Percentiles rank a stretch among this genome's conserved stretches.
Evolutionary conservation across 2,888 invertebrate genomes (phyloP).

Genomic region (Pheosia gnoma): DNA sequence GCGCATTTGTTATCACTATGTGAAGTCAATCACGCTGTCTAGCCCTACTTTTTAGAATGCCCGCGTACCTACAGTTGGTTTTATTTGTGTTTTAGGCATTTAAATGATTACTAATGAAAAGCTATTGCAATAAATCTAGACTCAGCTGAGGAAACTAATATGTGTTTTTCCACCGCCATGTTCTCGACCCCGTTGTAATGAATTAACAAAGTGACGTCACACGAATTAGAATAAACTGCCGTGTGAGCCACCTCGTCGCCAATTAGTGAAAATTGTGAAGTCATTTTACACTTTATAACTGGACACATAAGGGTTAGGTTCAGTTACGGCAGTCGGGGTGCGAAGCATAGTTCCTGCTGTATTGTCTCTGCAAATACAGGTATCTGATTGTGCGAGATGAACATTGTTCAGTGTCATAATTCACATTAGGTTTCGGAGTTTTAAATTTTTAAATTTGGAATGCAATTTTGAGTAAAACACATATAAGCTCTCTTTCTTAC

Average conservation of each 20-base stretch:
- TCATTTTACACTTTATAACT: conserved; percentile 38
- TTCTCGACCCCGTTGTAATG: conserved; percentile 34
- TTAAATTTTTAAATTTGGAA: not conserved
- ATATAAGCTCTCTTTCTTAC: not conserved
- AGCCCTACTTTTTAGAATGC: not conserved
- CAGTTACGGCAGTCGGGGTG: conserved; percentile 32
- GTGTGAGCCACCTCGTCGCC: conserved; percentile 33
- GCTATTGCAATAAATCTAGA: conserved; percentile 2
- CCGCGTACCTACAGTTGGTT: not conserved
- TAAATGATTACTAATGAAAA: not conserved
- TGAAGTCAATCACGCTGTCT: not conserved
- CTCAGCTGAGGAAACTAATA: not conserved
- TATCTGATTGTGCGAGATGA: conserved; percentile 62
- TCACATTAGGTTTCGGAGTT: conserved; percentile 34
- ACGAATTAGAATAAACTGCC: conserved; percentile 35
- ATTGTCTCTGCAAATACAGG: conserved; percentile 71
- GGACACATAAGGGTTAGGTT: conserved; percentile 27
- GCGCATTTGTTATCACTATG: not conserved
- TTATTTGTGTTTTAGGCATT: not conserved
- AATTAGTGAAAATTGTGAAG: conserved; percentile 28
- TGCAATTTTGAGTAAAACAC: not conserved
- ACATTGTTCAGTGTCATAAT: conserved; percentile 45
- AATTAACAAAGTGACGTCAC: conserved; percentile 32
- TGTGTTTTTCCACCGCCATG: conserved; percentile 6
- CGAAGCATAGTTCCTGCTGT: conserved; percentile 71